Base-by-base conservation (phyloP, 2,113 vertebrate species). In the Galeopterus variegatus region DNA sequence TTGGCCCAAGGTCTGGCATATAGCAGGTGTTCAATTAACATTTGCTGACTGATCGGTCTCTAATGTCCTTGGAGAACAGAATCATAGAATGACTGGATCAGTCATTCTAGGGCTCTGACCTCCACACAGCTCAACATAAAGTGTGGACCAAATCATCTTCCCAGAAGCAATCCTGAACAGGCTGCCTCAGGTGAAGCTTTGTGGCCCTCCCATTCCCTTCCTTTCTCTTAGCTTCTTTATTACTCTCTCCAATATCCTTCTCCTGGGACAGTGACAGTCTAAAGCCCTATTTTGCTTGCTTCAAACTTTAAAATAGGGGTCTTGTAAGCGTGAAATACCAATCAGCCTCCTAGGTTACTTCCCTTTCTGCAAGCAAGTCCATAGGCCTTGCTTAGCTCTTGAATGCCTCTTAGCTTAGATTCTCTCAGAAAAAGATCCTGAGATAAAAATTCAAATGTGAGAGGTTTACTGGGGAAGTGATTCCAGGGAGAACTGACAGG, bases 191-290 rank as follows among this genome's bases (percentile, higher is more conserved):
- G 2, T 19, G 8, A 84, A 79, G 58, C 41, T 15, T 15, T 8
- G 26, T 69, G 50, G 70, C 45, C n/a, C 67, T 73, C 26, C 58
- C 26, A 26, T 45, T 15, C 14, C 50, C 33, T 8, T 84, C 58
- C 36, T 93, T 56, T 19, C 60, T 70, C 72, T 86, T 79, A 69
- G 65, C 26, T 60, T 79, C 54, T 87, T 94, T 33, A 88, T 88
- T 65, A 21, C 26, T 15, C 58, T 86, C 3, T 65, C 36, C 76
- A 93, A 83, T 48, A 77, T 31, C 52, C 50, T 88, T 62, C 62
- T 95, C 76, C 41, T 56, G 14, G 65, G 23, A 69, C 12, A 31
- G 14, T 48, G 17, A 64, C 52, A 79, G 8, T 48, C 45, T 76
- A 65, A 97, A 84, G 52, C 36, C 7, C 52, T 64, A 36, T 69